Percentiles rank a stretch among this genome's conserved stretches.
These are phyloP conservation scores for Cephalopachus bancanus DNA, from an alignment of 2,797 vertebrate species.

Conservation along the genomic window DNA sequence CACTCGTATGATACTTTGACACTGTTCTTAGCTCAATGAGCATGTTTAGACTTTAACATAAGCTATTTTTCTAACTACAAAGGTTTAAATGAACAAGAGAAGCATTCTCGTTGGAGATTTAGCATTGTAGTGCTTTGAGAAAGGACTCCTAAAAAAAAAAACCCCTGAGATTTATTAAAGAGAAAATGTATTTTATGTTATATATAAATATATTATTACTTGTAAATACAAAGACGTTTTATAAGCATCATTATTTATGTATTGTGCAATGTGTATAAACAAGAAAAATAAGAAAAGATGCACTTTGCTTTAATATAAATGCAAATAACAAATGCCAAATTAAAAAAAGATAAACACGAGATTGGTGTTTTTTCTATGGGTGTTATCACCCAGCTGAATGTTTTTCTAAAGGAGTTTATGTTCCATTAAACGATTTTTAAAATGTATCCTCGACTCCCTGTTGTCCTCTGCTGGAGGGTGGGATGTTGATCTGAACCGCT, in stretches of 20 bases:
- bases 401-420: slow-evolving; percentile 91
- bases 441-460: slow-evolving; percentile 85
- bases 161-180: slow-evolving; percentile 96
- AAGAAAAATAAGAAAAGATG: slow-evolving; percentile 97
- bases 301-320: slow-evolving; percentile 99
- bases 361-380: slow-evolving; percentile 89
- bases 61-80: slow-evolving; percentile 93
- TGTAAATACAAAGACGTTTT: slow-evolving; percentile 99
- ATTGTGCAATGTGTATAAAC: slow-evolving; percentile 99
- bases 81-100: slow-evolving; percentile 92
- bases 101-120: slow-evolving; percentile 91
- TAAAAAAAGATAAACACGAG: slow-evolving; percentile 90
- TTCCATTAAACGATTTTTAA: slow-evolving; percentile 90
- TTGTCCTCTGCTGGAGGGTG: slow-evolving; percentile 36
- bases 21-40: slow-evolving; percentile 93
- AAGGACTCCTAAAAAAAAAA: slow-evolving; percentile 92
- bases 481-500: background rate
- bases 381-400: slow-evolving; percentile 89
- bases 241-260: slow-evolving; percentile 99
- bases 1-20: slow-evolving; percentile 91
- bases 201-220: slow-evolving; percentile 99
- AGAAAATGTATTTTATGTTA: slow-evolving; percentile 99
- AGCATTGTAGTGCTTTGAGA: slow-evolving; percentile 91
- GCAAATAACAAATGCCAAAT: slow-evolving; percentile 99
- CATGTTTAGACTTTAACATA: slow-evolving; percentile 92